These are phyloP conservation scores for Colistium nudipinnis DNA, from an alignment of 2,113 vertebrate genomes.

Conservation along the genomic window DNA sequence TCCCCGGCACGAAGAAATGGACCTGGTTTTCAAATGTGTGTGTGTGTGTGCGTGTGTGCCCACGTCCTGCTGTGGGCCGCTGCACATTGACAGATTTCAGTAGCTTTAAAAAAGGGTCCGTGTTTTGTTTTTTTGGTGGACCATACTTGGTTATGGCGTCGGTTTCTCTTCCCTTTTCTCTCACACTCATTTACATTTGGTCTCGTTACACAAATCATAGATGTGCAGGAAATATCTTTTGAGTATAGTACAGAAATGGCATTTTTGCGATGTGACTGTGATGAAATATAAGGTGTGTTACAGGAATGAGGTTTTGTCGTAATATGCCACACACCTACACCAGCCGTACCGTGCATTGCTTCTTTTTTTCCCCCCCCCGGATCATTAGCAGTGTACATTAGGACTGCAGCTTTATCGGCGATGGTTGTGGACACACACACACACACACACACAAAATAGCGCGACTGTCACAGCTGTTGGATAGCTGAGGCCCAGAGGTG, in stretches of 20 bases:
- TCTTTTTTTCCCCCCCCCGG: no score
- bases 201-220: not conserved
- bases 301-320: no score
- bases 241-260: no score
- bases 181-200: not conserved
- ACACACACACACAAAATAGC: conserved; percentile 32
- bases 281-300: not conserved
- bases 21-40: not conserved
- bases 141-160: not conserved
- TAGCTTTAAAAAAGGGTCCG: conserved; percentile 12
- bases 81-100: conserved; percentile 36
- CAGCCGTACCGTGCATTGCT: not conserved
- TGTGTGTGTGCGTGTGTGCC: not conserved
- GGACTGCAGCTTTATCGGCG: conserved; percentile 16
- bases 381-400: conserved; percentile 52
- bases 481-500: conserved; percentile 24
- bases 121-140: conserved; percentile 43
- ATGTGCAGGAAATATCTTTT: not conserved
- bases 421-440: not conserved
- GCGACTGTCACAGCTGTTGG: conserved; percentile 17
- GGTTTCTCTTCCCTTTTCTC: not conserved
- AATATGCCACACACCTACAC: not conserved
- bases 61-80: conserved; percentile 23
- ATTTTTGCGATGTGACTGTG: not conserved
- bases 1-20: conserved; percentile 8